Base-by-base conservation (phyloP, 2,888 invertebrate species). In the Drosophila testacea region DNA sequence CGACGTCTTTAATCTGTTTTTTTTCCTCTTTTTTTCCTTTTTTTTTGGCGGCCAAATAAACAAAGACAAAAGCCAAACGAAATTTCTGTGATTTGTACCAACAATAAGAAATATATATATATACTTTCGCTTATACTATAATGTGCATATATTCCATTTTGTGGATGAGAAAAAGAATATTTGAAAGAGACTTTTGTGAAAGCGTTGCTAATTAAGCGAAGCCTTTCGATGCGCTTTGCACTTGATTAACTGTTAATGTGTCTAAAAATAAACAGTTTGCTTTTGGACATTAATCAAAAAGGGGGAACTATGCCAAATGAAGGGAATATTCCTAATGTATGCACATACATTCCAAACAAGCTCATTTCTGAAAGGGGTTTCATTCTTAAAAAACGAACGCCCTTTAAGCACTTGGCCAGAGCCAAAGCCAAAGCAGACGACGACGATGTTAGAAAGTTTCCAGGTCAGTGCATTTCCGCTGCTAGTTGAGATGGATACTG, bases 391-490 rank as follows among this genome's bases (percentile, higher is more conserved):
- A 67, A 59, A 66, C 32, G 22, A 44, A 64, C 36, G 56, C 42
- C 55, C 54, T 69, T 78, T 56, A 76, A 65, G 71, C 75, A 63
- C 48, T 71, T 32, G 72, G 75, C 48, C 48, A 48, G 56, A 36
- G 59, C 30, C 22, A 10, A 28, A 22, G 22, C 22, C 22, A 50
- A 38, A 52, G 60, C 42, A 32, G 38, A 28, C 56, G 50, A 69
- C 50, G 68, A 69, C 50, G 68, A 55, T 48, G 73, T 27, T 77
- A 57, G 69, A 76, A 70, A 72, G 72, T 88, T 88, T 88, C 89
- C 89, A 90, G 89, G 88, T 85, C 88, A 90, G 69, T 90, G 85
- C 69, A 47, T 78, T 81, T 77, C 47, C 69, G 54, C 46, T 51
- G 80, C 42, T 68, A 62, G 67, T 57, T 61, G 60, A 65, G 75